A percentile compares a stretch with the other conserved stretches of the same genome.
Evolutionary conservation across 2,888 invertebrate genomes (phyloP).

Genomic region (Drosophila setosimentum): DNA sequence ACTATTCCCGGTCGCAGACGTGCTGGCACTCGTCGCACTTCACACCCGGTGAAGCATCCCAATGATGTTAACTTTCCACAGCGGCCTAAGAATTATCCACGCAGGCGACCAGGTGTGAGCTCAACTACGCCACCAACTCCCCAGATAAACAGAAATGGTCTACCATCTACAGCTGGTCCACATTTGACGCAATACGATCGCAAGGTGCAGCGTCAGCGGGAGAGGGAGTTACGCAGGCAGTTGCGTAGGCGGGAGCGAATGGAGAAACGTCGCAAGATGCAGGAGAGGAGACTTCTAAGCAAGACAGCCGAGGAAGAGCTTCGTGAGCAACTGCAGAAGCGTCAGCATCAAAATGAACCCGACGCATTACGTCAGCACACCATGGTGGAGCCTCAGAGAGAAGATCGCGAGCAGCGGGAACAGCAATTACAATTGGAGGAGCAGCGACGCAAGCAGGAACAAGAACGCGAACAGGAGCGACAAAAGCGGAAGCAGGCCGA

Average conservation of each 20-base stretch:
- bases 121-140: conserved; percentile 36
- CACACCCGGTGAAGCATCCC: conserved; percentile 42
- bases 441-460: conserved; percentile 36
- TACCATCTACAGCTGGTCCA: conserved; percentile 30
- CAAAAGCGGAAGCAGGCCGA: conserved; percentile 65
- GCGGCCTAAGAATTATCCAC: conserved; percentile 45
- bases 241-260: conserved; percentile 61
- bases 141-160: conserved; percentile 56
- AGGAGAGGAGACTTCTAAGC: conserved; percentile 32
- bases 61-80: conserved; percentile 71
- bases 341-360: conserved; percentile 48
- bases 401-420: conserved; percentile 36
- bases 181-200: conserved; percentile 74
- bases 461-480: conserved; percentile 42
- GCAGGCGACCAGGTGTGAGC: conserved; percentile 48
- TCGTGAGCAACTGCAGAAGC: conserved; percentile 54
- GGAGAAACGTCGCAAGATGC: conserved; percentile 49
- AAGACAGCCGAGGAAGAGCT: conserved; percentile 30
- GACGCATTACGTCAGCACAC: conserved; percentile 46
- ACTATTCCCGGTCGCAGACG: conserved; percentile 60
- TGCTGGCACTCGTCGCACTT: conserved; percentile 42
- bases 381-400: conserved; percentile 36
- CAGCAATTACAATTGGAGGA: conserved; percentile 8
- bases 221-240: conserved; percentile 73
- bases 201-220: conserved; percentile 73